phyloP scores from a whole-genome alignment of 2,113 vertebrate species.

The Cyphomyrus discorhynchus region DNA sequence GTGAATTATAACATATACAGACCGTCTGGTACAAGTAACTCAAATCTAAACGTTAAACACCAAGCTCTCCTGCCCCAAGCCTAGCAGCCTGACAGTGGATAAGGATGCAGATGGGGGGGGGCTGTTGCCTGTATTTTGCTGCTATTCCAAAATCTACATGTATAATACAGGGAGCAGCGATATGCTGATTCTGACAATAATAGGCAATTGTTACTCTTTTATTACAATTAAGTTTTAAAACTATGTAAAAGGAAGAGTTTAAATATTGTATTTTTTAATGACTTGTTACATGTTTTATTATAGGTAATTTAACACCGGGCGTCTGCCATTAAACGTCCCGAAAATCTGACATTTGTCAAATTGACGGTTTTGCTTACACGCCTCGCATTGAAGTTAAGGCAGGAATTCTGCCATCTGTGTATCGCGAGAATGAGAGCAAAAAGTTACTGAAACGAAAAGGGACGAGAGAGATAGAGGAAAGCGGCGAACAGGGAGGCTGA shows the following conservation, averaged over 20 bases:
- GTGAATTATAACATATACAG: neutral
- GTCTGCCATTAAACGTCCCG: neutral
- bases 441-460: constrained; percentile 35
- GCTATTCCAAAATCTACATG: neutral
- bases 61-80: neutral
- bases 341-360: constrained; percentile 4
- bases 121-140: too few relatives aligned
- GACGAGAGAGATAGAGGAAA: constrained; percentile 21
- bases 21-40: neutral
- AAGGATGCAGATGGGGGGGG: neutral
- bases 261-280: neutral
- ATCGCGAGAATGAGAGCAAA: constrained; percentile 55
- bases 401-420: constrained; percentile 32
- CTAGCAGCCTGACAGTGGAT: neutral
- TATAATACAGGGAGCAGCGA: neutral
- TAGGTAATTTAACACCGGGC: neutral
- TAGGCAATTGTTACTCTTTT: neutral
- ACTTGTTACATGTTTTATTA: neutral
- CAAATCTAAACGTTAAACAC: neutral
- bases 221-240: neutral
- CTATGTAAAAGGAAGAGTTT: neutral
- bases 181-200: neutral
- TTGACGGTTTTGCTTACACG: neutral
- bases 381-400: neutral
- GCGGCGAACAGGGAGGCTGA: constrained; percentile 15